Base-by-base conservation (phyloP, 2,113 vertebrate species). In the Grammomys dolichurus region DNA sequence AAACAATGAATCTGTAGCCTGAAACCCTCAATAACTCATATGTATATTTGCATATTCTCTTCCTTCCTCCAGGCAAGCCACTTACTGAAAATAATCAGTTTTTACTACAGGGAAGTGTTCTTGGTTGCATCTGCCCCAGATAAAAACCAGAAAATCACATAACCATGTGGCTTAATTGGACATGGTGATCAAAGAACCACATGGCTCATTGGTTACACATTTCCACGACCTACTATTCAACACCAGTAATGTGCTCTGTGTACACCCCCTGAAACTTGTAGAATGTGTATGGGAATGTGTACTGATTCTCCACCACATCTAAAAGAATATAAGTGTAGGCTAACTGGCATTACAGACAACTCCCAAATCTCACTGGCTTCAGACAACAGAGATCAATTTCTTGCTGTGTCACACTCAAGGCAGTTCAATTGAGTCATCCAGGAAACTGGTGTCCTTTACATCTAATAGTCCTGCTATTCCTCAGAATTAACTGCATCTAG, bases 161-260 rank as follows among this genome's bases (percentile, higher is more conserved):
- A 92, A 96, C 90, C 95, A 93, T 89, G 92, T 96, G 95, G 90
- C 88, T 96, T 96, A 92, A 96, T 73, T 97, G 94, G 95, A 95
- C 81, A 97, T 60, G 92, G 85, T 88, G 86, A 96, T 95, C 96
- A 97, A 97, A 97, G 95, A 96, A 70, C 82, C 93, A 86, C 92
- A 96, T 92, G 96, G 95, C 85, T 95, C 96, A 95, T 92, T 84
- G 85, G 95, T 95, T 96, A 95, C 81, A 63, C 95, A 97, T 97
- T 96, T 97, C 92, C 84, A 80, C 40, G 16, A 93, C 89, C 76
- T 92, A 96, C 92, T 86, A 70, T 97, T 97, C 85, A 93, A 89
- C 43, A 75, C 72, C 60, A 94, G 88, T 73, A 92, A 90, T 96
- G 88, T 78, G 77, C 63, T 92, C 90, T 94, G 90, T 11, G 0